Percentiles rank a stretch among this genome's conserved stretches.
phyloP scores from a whole-genome alignment of 2,113 vertebrate genomes.

The Hucho hucho region DNA sequence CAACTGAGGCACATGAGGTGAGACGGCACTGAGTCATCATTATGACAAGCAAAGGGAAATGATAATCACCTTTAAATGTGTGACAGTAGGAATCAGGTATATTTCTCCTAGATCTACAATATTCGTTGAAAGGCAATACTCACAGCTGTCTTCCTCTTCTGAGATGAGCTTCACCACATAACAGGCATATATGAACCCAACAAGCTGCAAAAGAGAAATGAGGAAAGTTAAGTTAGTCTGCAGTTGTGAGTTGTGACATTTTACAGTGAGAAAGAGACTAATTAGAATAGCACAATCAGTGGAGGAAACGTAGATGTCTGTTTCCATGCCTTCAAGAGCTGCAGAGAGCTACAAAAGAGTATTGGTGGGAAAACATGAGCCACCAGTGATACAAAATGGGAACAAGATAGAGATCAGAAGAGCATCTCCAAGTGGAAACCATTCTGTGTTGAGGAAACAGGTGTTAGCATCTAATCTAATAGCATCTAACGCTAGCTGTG shows the following conservation, averaged over 20 bases:
- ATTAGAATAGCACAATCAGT: background rate
- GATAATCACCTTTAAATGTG: too few relatives aligned
- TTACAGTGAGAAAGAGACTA: background rate
- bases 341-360: background rate
- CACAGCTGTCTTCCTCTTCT: conserved; percentile 99
- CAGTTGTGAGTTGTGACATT: background rate
- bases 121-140: conserved; percentile 69
- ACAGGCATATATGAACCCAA: conserved; percentile 98
- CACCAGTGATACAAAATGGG: too few relatives aligned
- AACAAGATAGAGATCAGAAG: conserved; percentile 13
- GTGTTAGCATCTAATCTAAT: background rate
- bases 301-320: background rate
- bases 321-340: background rate
- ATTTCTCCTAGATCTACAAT: too few relatives aligned
- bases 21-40: too few relatives aligned
- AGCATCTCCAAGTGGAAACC: background rate
- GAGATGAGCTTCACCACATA: conserved; percentile 99
- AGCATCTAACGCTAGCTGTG: background rate
- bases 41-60: too few relatives aligned
- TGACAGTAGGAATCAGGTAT: too few relatives aligned
- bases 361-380: background rate
- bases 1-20: too few relatives aligned
- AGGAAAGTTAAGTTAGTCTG: conserved; percentile 10
- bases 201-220: conserved; percentile 84
- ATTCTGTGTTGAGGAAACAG: conserved; percentile 22